Percentiles rank a stretch among this genome's conserved stretches.
These are phyloP conservation scores for Felis chaus DNA, from an alignment of 2,113 vertebrate species.

Conservation along the genomic window DNA sequence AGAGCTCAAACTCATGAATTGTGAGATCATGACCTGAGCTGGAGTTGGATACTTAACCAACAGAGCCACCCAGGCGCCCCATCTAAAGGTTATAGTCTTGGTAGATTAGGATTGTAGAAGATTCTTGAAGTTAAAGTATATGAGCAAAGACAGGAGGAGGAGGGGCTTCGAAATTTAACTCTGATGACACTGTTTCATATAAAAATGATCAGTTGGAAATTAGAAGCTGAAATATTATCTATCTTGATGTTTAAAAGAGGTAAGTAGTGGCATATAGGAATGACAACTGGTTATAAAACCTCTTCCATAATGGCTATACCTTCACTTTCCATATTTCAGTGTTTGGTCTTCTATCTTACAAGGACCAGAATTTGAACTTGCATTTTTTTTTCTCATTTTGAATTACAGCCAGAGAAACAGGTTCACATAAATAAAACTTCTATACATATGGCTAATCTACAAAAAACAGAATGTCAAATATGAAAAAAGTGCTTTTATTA, in stretches of 20 bases:
- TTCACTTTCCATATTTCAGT: background rate
- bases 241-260: background rate
- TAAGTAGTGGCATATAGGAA: background rate
- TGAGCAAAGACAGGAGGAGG: background rate
- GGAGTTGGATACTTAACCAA: too few species aligned
- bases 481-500: background rate
- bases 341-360: background rate
- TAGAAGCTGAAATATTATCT: background rate
- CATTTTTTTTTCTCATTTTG: background rate
- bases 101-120: background rate
- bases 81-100: background rate
- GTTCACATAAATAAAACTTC: background rate
- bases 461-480: background rate
- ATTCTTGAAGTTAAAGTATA: background rate
- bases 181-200: background rate
- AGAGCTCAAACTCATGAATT: too few species aligned
- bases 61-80: too few species aligned
- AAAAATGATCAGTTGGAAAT: background rate
- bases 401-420: background rate
- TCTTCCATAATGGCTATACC: background rate
- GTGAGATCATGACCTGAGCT: too few species aligned
- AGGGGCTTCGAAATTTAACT: background rate
- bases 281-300: background rate
- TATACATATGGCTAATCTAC: background rate
- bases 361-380: background rate